Percentiles rank a stretch among this genome's conserved stretches.
phyloP scores from a whole-genome alignment of 2,888 invertebrate genomes.

The Spatulosminthurus flaviceps region DNA sequence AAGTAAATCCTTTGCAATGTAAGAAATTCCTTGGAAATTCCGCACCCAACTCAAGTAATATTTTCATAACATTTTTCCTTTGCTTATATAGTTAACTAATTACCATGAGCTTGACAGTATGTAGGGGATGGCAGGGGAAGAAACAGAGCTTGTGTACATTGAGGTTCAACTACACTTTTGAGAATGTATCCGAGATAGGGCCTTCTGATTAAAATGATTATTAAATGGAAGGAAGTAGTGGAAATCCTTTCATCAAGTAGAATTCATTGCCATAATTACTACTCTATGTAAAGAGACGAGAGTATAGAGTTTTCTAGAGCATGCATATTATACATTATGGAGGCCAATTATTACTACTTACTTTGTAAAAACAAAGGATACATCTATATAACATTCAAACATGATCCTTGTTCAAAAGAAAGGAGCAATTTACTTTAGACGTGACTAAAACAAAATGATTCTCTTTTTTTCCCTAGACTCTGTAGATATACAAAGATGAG shows the following conservation, averaged over 20 bases:
- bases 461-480: too few relatives aligned
- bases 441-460: background rate
- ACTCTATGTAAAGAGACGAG: background rate
- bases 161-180: background rate
- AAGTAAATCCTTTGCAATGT: too few relatives aligned
- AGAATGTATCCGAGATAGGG: background rate
- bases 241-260: background rate
- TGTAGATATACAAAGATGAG: background rate
- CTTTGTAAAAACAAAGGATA: background rate
- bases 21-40: too few relatives aligned
- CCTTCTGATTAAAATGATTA: constrained; percentile 14
- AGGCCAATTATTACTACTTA: constrained; percentile 2
- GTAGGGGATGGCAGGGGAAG: constrained; percentile 18
- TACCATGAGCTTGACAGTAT: too few relatives aligned
- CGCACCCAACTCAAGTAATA: too few relatives aligned
- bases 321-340: too few relatives aligned
- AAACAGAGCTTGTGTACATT: background rate
- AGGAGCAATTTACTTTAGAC: background rate
- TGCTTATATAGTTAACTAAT: too few relatives aligned
- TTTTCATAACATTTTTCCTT: too few relatives aligned
- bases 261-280: background rate
- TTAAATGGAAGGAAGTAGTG: background rate
- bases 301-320: too few relatives aligned
- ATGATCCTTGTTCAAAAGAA: background rate
- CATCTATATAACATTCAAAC: constrained; percentile 1